Conservation (phyloP, 2,888 invertebrate species). For the Drosophila trichaetosa region DNA sequence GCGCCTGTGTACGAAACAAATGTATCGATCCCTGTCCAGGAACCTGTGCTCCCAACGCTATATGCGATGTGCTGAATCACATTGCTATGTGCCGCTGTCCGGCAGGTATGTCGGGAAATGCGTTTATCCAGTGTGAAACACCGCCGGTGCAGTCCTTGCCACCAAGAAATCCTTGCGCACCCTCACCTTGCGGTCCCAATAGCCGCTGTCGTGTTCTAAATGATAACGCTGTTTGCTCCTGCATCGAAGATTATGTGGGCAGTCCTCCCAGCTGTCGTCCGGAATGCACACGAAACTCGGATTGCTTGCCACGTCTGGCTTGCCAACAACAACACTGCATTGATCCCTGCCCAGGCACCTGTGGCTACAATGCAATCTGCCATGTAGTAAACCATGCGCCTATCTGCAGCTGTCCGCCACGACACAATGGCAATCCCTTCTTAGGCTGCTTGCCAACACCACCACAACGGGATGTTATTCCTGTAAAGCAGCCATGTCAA, state of each 20-base stretch:
- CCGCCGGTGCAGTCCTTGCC: slow-evolving; percentile 44
- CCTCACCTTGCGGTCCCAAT: slow-evolving; percentile 91
- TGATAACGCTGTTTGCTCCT: slow-evolving; percentile 90
- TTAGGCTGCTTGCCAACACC: slow-evolving; percentile 87
- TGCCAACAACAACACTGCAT: slow-evolving; percentile 93
- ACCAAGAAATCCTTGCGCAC: slow-evolving; percentile 88
- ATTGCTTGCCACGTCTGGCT: slow-evolving; percentile 90
- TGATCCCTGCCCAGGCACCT: slow-evolving; percentile 92
- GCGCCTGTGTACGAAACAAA: slow-evolving; percentile 90
- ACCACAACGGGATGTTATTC: slow-evolving; percentile 47
- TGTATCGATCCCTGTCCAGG: slow-evolving; percentile 92
- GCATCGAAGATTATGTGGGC: slow-evolving; percentile 90
- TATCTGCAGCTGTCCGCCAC: slow-evolving; percentile 90
- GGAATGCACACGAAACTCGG: slow-evolving; percentile 91
- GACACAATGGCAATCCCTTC: slow-evolving; percentile 91
- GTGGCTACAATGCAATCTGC: slow-evolving; percentile 90
- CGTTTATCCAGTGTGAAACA: slow-evolving; percentile 87
- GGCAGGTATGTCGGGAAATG: slow-evolving; percentile 90
- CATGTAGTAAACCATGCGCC: slow-evolving; percentile 92
- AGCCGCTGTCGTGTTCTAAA: slow-evolving; percentile 88
- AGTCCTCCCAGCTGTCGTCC: slow-evolving; percentile 92
- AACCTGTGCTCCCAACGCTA: slow-evolving; percentile 91
- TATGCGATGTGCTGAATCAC: slow-evolving; percentile 91
- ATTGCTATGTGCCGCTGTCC: slow-evolving; percentile 91
- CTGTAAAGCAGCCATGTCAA: slow-evolving; percentile 84